phyloP scores from a whole-genome alignment of 1,140 invertebrate species.

The Bombus terrestris region DNA sequence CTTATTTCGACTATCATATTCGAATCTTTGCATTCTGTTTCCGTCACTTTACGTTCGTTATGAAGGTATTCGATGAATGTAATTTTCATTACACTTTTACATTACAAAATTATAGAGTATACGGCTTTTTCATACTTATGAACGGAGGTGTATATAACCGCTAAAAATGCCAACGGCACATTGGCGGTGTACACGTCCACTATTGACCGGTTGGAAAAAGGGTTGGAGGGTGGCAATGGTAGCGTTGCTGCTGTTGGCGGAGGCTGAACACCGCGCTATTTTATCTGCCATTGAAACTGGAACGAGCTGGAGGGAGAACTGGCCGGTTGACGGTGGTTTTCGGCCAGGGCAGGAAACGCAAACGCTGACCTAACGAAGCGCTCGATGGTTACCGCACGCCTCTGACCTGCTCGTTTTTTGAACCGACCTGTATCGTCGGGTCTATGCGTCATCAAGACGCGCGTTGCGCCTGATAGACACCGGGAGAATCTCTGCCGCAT shows the following conservation, averaged over 20 bases:
- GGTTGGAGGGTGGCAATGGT: constrained; percentile 7
- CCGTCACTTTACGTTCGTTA: too few species aligned
- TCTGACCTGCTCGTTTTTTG: not conserved
- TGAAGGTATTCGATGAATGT: too few species aligned
- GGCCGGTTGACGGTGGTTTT: constrained; percentile 58
- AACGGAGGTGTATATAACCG: constrained; percentile 34
- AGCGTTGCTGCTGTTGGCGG: constrained; percentile 44
- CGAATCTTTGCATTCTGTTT: too few species aligned
- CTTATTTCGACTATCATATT: too few species aligned
- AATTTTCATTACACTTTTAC: too few species aligned
- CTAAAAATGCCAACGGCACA: constrained; percentile 65
- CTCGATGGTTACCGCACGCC: constrained; percentile 25
- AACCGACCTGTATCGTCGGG: constrained; percentile 11
- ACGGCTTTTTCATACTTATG: not conserved
- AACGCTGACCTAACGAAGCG: constrained; percentile 63
- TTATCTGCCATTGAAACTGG: constrained; percentile 70
- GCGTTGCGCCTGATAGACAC: constrained; percentile 10
- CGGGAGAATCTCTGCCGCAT: not conserved
- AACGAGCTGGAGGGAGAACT: constrained; percentile 41
- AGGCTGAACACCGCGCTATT: constrained; percentile 63
- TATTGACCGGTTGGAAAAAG: constrained; percentile 60
- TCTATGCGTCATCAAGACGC: constrained; percentile 14
- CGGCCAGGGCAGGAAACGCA: constrained; percentile 58
- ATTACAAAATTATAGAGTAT: too few species aligned
- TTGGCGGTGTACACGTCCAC: constrained; percentile 57